Base-by-base conservation (phyloP, 2,797 vertebrate species). In the Anas capensis region DNA sequence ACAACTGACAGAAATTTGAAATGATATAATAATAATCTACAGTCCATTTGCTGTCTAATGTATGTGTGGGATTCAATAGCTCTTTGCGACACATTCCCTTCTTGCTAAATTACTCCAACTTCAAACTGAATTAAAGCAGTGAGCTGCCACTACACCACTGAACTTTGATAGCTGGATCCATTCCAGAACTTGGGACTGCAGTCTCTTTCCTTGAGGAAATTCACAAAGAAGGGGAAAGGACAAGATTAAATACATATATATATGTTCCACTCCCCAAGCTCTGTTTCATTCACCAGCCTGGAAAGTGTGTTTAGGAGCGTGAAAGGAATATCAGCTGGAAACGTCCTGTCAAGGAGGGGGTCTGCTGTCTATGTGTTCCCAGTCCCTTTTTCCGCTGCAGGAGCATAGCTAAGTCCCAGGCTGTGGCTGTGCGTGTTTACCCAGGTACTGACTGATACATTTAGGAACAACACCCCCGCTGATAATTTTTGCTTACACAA, bases 1-100 rank as follows among this genome's bases (percentile, higher is more conserved):
- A 87, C 65, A 92, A 77, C 65, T 91, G 92, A 93, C 91, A 97
- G 86, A 93, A 85, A 93, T 94, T 85, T 91, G 58, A 94, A 96
- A 92, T 82, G 13, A 92, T 95, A 89, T 90, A 93, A 96, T 92
- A 95, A 95, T 96, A 96, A 95, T 7, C 51, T 80, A 60, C 92
- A 94, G 92, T 83, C 90, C 95, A 95, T 95, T 96, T 95, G 91
- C 93, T 93, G 86, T 95, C 92, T 96, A 96, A 94, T 94, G 92
- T 83, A 93, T 89, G 90, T 95, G 91, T 94, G 90, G 95, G 93
- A 94, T 78, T 94, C 69, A 96, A 96, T 77, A 96, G 86, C 81
- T 91, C 87, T 82, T 87, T 64, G 72, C 18, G 7, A 96, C 88
- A 85, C 62, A 49, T 92, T 95, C 76, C 31, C 42, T 82, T 95